phyloP scores from a whole-genome alignment of 2,888 invertebrate species.

The Rotaria socialis region DNA sequence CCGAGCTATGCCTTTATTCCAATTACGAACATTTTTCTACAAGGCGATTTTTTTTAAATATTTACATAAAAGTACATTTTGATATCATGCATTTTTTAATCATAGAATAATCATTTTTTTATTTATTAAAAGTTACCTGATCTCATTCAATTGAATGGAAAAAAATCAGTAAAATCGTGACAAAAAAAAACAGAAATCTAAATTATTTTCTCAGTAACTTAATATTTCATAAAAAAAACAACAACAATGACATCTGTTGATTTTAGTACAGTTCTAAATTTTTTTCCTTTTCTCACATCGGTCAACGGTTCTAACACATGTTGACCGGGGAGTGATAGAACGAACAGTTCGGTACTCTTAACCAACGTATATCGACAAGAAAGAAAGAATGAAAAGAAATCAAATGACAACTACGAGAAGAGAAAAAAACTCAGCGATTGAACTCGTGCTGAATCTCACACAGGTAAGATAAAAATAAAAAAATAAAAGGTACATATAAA shows the following conservation, averaged over 20 bases:
- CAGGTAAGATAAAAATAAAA: not conserved
- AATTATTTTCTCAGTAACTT: not conserved
- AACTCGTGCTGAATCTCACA: slow-evolving; percentile 7
- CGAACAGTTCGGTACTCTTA: not conserved
- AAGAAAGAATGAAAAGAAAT: not conserved
- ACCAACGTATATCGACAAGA: not conserved
- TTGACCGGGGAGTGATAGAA: not conserved
- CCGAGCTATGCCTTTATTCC: too few relatives aligned
- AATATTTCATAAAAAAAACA: too few relatives aligned
- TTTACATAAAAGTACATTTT: too few relatives aligned
- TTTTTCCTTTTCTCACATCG: not conserved
- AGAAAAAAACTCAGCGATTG: not conserved
- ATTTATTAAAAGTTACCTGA: not conserved
- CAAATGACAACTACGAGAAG: not conserved
- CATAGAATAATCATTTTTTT: not conserved
- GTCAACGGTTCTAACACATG: not conserved
- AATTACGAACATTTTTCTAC: too few relatives aligned
- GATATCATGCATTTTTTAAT: too few relatives aligned
- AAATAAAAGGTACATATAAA: not conserved
- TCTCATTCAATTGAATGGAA: not conserved
- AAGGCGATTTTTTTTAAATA: too few relatives aligned
- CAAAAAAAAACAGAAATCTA: not conserved
- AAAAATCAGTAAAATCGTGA: not conserved
- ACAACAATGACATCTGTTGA: not conserved
- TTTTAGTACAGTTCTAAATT: not conserved